Base-by-base conservation (phyloP, 1,140 invertebrate species). In the Drosophila jambulina region DNA sequence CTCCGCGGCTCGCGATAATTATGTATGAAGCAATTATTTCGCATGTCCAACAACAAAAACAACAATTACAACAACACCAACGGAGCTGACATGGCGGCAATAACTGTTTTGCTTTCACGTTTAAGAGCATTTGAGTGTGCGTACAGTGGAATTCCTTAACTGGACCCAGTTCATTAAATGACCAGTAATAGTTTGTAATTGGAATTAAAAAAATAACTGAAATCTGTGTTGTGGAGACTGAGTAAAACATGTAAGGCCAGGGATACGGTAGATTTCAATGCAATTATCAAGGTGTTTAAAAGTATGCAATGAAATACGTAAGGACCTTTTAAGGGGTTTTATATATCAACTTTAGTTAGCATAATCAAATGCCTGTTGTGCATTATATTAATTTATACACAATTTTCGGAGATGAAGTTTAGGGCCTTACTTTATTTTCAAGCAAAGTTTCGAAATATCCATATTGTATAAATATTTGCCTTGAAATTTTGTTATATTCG, bases 11-110 rank as follows among this genome's bases (percentile, higher is more conserved):
- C 58, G 83, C 63, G 76, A 87, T 87, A 87, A 87, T 87, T 87
- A 87, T 87, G 83, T 88, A 87, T 87, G 77, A 83, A 88, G 84
- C 83, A 87, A 87, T 87, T 87, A 87, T 88, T 83, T 87, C 77
- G 48, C 80, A 43, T 82, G 80, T 87, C 80, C 83, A 82, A 62
- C 75, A 86, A 64, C 69, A 78, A 19, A 1, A 29, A 48, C 63
- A 84, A 27, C 60, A 51, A 48, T 63, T 80, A 23, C 60, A 76
- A 65, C 74, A 80, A 49, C 63, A 75, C 40, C 56, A 67, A 49
- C 58, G 58, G 46, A 45, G 61, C 70, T 46, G 43, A 60, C 68
- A 75, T 49, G 71, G 51, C 42, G 70, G 68, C 71, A 77, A 71
- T 67, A 82, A 77, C 64, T 70, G 71, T 74, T 87, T 67, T 77